Conservation (phyloP, 23 tunicate species). For the Aplidium turbinatum region DNA sequence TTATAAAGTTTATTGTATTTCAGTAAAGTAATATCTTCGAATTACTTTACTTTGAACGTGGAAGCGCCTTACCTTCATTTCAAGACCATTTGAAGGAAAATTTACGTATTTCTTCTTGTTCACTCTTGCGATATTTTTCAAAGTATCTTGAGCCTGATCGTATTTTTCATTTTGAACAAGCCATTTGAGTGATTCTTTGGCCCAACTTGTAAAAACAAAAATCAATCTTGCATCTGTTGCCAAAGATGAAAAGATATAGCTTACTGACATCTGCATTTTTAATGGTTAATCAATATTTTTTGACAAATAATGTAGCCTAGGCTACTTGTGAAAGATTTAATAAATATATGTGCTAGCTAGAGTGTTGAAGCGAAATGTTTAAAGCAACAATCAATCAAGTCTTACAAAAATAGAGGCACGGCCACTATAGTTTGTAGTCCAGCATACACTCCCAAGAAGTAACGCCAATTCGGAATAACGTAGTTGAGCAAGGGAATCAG, state of each 20-base stretch:
- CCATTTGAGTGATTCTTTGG: conserved; percentile 24
- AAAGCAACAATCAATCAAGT: neutral
- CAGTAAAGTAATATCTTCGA: no score
- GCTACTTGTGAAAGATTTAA: neutral
- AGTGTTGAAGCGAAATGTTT: neutral
- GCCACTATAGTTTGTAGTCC: neutral
- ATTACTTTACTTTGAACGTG: no score
- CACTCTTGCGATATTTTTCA: conserved; percentile 4
- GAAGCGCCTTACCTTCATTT: neutral
- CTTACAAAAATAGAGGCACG: conserved; percentile 14
- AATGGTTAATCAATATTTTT: no score
- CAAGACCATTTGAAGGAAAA: neutral
- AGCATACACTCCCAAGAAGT: conserved; percentile 5
- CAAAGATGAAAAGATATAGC: neutral
- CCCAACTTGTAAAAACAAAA: neutral
- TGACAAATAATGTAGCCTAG: no score
- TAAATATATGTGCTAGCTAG: neutral
- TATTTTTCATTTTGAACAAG: conserved; percentile 16
- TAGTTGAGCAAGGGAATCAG: conserved; percentile 9
- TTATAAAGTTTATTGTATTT: no score
- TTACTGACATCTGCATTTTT: no score
- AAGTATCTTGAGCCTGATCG: neutral
- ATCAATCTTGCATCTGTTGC: neutral
- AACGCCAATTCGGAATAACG: conserved; percentile 14
- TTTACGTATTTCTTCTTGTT: neutral